Evolutionary conservation across 1,140 invertebrate genomes (phyloP), one percentile per base, ranked within the genome.

Genomic region (Whitmania pigra): DNA sequence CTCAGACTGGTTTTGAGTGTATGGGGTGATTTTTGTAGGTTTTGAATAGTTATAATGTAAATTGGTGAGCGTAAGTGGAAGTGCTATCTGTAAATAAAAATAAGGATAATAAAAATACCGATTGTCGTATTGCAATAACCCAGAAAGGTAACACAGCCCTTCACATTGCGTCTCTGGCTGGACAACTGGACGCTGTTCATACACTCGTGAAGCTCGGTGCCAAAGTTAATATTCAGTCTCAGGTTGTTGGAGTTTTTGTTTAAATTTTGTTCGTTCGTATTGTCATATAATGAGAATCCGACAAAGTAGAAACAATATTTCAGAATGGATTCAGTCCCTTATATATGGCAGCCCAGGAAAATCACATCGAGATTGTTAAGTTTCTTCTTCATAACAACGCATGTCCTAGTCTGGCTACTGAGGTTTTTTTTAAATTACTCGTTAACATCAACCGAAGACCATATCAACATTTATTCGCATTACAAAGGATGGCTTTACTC

Each of bases 291-390:
- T 11, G 2, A 17, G 15, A 15, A 49, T 17, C 9, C 15, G 13
- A 49, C 43, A 49, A 1, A 49, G 43, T 13, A 49, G n/a, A 36
- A 36, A 36, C 6, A 36, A 2, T 36, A 36, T 63, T 63, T 63
- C 57, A 63, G 57, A 63, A 63, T 25, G 57, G 57, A 11, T 25
- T 25, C 57, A 63, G 22, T 25, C 22, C 57, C 11, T 31, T 63
- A n/a, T 99, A 99, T 79, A 99, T 99, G 96, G 94, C 94, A 17
- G 94, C 95, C 1, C 96, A 99, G 84, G 96, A 99, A 84, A 98
- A 98, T 81, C 94, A 99, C 79, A 92, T 97, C 80, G 88, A 89
- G 25, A 94, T 99, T 73, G 96, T 99, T 71, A 90, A 91, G 79
- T 90, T 94, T 78, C 85, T 99, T 25, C 84, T 99, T 55, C 86